Evolutionary conservation across 2,113 vertebrate genomes (phyloP), one percentile per base, ranked within the genome.

Genomic region (Falco punctatus): DNA sequence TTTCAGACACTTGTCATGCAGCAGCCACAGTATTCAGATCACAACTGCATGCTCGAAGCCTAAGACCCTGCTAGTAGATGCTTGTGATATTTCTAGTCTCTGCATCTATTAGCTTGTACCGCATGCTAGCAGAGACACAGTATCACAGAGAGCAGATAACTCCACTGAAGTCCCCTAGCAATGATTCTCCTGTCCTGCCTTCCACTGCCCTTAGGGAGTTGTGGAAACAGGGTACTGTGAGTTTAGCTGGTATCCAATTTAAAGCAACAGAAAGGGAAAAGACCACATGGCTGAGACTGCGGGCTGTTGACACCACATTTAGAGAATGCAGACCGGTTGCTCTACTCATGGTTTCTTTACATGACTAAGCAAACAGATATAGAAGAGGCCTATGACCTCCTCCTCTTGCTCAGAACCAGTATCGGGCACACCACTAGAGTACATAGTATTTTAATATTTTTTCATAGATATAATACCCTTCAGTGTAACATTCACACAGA

Each of bases 11-110:
- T 48, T 80, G 33, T 58, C 32, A 5, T 8, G 22, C 16, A 46
- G 30, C 7, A 67, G 42, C 15, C 32, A 66, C 30, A 55, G 38
- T 8, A 28, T 28, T 83, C 40, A 42, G 49, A 81, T 18, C 23
- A 38, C 10, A 72, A 10, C 21, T 0, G 0, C 7, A 13, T 3
- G 42, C 17, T 59, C 0, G 0, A 62, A 54, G 30, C 19, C 21
- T 11, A 35, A 57, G 32, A 33, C 20, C 30, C 44, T 30, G 10
- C 57, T 49, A 15, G 2, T 4, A 58, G 33, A 23, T 51, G 46
- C 13, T 78, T 62, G 74, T 67, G n/a, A 1, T 48, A n/a, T 30
- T 70, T 90, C 46, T 33, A 13, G 12, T 49, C 30, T 66, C 55
- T 38, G 46, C 21, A 12, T 64, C 48, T 51, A 30, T 15, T 40